These are phyloP conservation scores for Regulus satrapa DNA, from an alignment of 2,113 vertebrate genomes.

Conservation along the genomic window DNA sequence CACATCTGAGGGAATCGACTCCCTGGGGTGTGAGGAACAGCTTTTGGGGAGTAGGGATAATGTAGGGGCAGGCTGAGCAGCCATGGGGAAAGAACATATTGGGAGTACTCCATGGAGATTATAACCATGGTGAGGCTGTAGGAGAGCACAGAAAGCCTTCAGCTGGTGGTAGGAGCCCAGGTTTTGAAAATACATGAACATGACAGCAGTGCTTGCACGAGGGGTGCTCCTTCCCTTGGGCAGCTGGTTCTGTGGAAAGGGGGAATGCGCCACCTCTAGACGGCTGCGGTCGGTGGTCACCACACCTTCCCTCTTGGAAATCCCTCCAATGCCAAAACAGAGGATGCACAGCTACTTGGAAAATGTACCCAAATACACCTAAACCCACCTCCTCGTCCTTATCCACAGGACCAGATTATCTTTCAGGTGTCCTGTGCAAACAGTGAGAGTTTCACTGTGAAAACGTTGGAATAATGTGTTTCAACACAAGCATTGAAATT, in stretches of 20 bases:
- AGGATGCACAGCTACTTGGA: neutral
- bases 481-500: neutral
- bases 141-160: neutral
- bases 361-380: neutral
- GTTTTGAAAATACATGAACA: neutral
- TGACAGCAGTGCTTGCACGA: rapidly evolving
- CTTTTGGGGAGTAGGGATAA: neutral
- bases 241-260: neutral
- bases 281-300: neutral
- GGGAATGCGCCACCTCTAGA: constrained; percentile 15
- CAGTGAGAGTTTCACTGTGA: neutral
- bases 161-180: neutral
- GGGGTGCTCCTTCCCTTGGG: neutral
- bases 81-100: rapidly evolving
- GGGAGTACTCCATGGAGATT: neutral
- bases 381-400: neutral
- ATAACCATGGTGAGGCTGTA: neutral
- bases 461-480: neutral
- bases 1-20: neutral
- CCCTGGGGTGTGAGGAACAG: neutral
- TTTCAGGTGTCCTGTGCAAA: neutral
- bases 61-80: neutral
- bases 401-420: neutral
- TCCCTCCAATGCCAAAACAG: neutral
- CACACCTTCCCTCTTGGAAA: neutral